Evolutionary conservation across 2,797 vertebrate genomes (phyloP).

Genomic region (Clarias platycephalus): DNA sequence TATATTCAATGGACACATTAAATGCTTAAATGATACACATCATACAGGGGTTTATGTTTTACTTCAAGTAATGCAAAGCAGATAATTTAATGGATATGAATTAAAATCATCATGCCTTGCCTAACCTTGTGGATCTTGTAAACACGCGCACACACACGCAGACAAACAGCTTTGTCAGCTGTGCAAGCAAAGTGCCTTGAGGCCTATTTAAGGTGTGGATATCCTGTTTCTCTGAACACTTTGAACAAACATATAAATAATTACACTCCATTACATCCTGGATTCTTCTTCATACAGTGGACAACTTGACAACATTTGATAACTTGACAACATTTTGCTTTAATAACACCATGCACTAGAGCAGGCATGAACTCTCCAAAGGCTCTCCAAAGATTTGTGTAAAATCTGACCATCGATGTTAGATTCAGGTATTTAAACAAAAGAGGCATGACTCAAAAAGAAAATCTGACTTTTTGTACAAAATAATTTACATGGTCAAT

Average conservation of each 20-base stretch:
- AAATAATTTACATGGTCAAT: neutral
- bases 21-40: neutral
- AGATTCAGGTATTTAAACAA: neutral
- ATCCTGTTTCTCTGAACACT: neutral
- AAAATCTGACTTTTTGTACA: neutral
- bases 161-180: constrained; percentile 5
- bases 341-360: neutral
- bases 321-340: neutral
- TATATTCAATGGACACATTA: neutral
- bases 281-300: neutral
- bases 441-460: neutral
- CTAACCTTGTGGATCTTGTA: too few species aligned
- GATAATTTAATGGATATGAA: neutral
- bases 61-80: neutral
- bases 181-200: neutral
- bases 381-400: neutral
- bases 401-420: neutral
- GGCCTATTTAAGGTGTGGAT: constrained; percentile 7
- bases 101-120: neutral
- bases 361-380: neutral
- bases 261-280: neutral
- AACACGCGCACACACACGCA: neutral
- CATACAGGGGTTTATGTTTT: neutral
- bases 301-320: too few species aligned
- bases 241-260: neutral